These are phyloP conservation scores for Entosphenus tridentatus DNA, from an alignment of 2,113 vertebrate genomes.

Conservation along the genomic window DNA sequence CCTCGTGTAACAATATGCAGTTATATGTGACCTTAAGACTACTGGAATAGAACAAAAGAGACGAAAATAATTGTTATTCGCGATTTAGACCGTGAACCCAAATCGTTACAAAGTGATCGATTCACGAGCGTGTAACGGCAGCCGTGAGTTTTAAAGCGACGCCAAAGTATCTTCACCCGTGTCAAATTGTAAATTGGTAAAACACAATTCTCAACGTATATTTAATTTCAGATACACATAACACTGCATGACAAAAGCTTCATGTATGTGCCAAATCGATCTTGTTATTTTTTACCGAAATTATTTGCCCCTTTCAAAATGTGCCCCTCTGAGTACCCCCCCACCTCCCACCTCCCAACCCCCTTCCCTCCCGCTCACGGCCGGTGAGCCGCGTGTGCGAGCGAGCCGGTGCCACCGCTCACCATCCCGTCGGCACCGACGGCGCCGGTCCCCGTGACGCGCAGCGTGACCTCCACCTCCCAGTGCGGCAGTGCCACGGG, in stretches of 20 bases:
- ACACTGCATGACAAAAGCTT: neutral
- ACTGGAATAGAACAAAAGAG: no score
- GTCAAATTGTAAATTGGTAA: no score
- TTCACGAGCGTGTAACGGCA: no score
- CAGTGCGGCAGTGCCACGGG: constrained; percentile 48
- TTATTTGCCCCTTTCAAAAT: neutral
- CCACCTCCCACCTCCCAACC: neutral
- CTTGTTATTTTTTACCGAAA: neutral
- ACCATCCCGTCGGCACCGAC: constrained; percentile 88
- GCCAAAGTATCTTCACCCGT: no score
- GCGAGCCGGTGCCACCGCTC: constrained; percentile 12
- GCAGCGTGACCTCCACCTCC: constrained; percentile 76
- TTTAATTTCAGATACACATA: no score
- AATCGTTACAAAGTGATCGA: no score
- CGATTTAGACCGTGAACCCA: no score
- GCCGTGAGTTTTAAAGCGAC: no score
- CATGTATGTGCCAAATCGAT: neutral
- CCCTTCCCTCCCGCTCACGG: neutral
- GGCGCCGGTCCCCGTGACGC: constrained; percentile 67
- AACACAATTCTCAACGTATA: no score
- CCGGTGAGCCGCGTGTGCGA: neutral
- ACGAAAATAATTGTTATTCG: no score
- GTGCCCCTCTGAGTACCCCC: neutral
- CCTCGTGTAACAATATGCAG: no score
- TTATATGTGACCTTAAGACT: no score